These are phyloP conservation scores for Dryas iulia DNA, from an alignment of 1,140 invertebrate species.

Conservation along the genomic window DNA sequence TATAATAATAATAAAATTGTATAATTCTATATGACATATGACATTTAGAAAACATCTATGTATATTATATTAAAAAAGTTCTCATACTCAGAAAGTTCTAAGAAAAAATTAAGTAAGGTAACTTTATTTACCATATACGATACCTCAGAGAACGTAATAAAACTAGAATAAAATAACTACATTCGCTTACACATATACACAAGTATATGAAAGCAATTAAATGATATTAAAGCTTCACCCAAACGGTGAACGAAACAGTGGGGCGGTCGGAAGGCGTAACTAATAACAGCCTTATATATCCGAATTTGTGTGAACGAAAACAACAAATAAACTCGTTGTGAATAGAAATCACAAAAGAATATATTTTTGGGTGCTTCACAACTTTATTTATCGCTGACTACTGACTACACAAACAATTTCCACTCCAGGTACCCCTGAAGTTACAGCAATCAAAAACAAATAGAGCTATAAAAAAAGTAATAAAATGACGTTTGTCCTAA, in stretches of 20 bases:
- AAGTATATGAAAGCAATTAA: background rate
- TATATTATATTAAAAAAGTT: no score
- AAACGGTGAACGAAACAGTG: background rate
- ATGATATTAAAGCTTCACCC: background rate
- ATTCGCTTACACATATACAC: background rate
- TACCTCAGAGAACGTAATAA: background rate
- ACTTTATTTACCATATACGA: background rate
- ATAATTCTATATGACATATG: no score
- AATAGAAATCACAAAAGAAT: slow-evolving; percentile 3
- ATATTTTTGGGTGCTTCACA: background rate
- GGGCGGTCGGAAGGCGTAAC: background rate
- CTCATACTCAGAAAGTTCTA: no score
- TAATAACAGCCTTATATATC: background rate
- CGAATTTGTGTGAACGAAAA: background rate
- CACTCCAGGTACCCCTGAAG: background rate
- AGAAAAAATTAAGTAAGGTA: no score
- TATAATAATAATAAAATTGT: no score
- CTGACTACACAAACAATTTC: slow-evolving; percentile 1
- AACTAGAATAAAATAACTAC: background rate
- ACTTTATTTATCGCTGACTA: background rate
- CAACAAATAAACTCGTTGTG: background rate
- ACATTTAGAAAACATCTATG: no score
- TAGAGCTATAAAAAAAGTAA: slow-evolving; percentile 1
- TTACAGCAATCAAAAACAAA: slow-evolving; percentile 7
- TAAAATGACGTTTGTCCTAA: background rate